Percentiles rank a stretch among this genome's conserved stretches.
Conservation (phyloP, 1,140 invertebrate species). For the Drosophila grimshawi region DNA sequence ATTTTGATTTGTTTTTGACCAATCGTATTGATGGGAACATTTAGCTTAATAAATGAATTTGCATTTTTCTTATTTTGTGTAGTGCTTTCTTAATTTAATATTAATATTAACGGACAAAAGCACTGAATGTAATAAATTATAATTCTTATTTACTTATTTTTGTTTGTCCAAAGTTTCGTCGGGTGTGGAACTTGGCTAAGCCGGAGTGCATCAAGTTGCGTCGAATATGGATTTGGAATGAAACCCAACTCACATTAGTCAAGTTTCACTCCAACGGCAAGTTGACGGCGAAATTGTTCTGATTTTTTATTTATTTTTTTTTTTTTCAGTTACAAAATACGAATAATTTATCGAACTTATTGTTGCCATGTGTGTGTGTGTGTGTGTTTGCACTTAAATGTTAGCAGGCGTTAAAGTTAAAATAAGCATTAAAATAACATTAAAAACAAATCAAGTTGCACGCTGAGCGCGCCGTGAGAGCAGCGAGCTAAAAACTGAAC, state of each 20-base stretch:
- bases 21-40: no score
- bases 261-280: background rate
- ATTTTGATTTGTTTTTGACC: no score
- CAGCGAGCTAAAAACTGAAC: conserved; percentile 1
- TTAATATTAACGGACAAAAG: no score
- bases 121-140: no score
- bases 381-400: conserved; percentile 49
- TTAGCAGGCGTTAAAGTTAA: conserved; percentile 74
- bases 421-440: conserved; percentile 77
- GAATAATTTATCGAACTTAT: conserved; percentile 78
- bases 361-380: conserved; percentile 28
- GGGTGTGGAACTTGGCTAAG: no score
- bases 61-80: no score
- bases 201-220: no score
- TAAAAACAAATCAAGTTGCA: conserved; percentile 68
- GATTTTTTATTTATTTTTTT: conserved; percentile 7
- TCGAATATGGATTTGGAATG: no score
- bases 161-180: no score
- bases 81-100: no score
- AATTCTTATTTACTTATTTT: no score
- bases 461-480: conserved; percentile 20
- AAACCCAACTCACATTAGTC: background rate
- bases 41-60: no score
- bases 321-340: conserved; percentile 59
- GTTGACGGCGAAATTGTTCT: conserved; percentile 1